Conservation (phyloP, 2,113 vertebrate species). For the Daubentonia madagascariensis region DNA sequence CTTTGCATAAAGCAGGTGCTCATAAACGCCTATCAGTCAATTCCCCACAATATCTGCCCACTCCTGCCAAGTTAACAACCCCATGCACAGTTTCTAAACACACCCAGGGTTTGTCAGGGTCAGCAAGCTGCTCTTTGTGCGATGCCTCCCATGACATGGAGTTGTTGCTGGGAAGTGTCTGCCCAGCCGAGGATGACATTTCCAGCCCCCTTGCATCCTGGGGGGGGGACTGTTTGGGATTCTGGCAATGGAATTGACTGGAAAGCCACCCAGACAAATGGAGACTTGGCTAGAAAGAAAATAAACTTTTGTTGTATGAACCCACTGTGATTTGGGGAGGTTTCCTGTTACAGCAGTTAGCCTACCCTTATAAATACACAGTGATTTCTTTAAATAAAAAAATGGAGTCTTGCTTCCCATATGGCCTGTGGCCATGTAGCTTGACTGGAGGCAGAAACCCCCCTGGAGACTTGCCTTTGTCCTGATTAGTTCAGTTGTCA, state of each 20-base stretch:
- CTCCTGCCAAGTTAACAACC: not conserved
- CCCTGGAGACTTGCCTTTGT: not conserved
- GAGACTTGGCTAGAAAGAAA: not conserved
- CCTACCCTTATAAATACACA: not conserved
- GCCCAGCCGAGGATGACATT: not conserved
- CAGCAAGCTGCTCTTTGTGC: not conserved
- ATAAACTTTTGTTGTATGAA: not conserved
- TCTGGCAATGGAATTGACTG: not conserved
- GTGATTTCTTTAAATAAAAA: constrained; percentile 1
- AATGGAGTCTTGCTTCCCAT: not conserved
- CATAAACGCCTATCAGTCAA: not conserved
- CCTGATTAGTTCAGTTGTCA: constrained; percentile 53
- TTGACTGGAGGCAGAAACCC: constrained; percentile 5
- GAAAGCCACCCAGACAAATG: not conserved
- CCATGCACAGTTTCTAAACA: not conserved
- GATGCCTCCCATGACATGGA: rapidly evolving
- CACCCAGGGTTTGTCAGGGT: not conserved
- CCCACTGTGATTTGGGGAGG: not conserved
- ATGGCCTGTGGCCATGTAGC: not conserved
- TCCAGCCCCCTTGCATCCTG: not conserved
- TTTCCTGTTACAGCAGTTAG: not conserved
- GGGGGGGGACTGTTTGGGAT: not conserved
- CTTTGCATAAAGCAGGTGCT: not conserved
- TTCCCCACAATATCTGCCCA: not conserved
- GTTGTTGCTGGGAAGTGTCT: not conserved